Evolutionary conservation across 2,888 invertebrate genomes (phyloP), one percentile per base, ranked within the genome.

Genomic region (Nomada ruficornis): DNA sequence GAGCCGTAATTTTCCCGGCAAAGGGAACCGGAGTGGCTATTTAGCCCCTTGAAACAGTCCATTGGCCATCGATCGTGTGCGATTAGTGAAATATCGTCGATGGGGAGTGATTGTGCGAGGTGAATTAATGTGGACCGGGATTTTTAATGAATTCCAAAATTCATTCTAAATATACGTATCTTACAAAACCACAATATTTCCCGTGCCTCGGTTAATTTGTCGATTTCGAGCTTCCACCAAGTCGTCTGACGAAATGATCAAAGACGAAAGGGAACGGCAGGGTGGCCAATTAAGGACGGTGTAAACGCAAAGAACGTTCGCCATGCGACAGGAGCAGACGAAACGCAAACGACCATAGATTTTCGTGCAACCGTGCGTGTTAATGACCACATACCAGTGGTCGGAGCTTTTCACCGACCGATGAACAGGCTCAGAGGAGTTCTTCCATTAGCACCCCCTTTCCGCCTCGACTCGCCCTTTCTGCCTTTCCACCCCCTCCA

Each of bases 381-480:
- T 87, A 87, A 87, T 88, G 80, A 87, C 82, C 81, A 70, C 83
- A 69, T 77, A 74, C 76, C 74, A 52, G 73, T 74, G 84, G 63
- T 62, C 70, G 75, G 13, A 54, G 69, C 81, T 71, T 83, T 86
- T 80, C 85, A 81, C 84, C 79, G 77, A 69, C 69, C 87, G 65
- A 81, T 79, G 84, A 86, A 81, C 81, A 78, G 63, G 52, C 76
- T 73, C 82, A 20, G 59, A 73, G 65, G 42, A 26, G 13, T 54
- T 26, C 20, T 54, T 44, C 69, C 26, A 50, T 69, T 69, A 73
- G 26, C 77, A 60, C 36, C 64, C 64, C 36, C 82, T 54, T 71
- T 57, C 69, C 64, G 59, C 64, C 57, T 44, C 77, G 77, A 52
- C 44, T 62, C 69, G 59, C 62, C 50, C 42, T 73, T 47, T 54